Evolutionary conservation across 2,113 vertebrate species (phyloP).

Genomic region (Otocyon megalotis): DNA sequence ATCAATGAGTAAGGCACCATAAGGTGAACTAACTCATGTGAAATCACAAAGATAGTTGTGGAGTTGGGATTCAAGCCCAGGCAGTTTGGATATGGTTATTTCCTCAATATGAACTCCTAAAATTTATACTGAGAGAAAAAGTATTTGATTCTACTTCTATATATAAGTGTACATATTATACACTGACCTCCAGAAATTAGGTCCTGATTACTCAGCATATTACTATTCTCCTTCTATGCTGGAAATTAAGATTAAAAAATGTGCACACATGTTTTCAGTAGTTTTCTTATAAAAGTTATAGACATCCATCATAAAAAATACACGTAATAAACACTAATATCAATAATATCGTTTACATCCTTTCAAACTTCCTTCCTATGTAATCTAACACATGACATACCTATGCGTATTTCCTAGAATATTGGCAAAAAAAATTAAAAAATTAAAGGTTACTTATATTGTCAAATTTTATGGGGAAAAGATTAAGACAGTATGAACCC

Average conservation of each 20-base stretch:
- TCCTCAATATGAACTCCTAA: background rate
- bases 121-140: background rate
- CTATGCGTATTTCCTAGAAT: background rate
- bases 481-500: background rate
- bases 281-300: background rate
- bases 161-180: background rate
- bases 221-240: background rate
- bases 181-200: background rate
- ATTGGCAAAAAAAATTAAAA: background rate
- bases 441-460: background rate
- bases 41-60: background rate
- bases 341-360: background rate
- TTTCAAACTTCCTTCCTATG: background rate
- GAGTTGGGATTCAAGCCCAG: background rate
- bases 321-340: background rate
- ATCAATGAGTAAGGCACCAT: background rate
- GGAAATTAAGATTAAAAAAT: conserved; percentile 27
- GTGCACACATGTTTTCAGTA: background rate
- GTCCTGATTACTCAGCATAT: background rate
- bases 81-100: background rate
- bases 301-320: background rate
- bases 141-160: background rate
- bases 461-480: background rate
- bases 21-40: background rate
- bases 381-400: background rate